Base-by-base conservation (phyloP, 2,113 vertebrate species). In the Gila orcuttii region DNA sequence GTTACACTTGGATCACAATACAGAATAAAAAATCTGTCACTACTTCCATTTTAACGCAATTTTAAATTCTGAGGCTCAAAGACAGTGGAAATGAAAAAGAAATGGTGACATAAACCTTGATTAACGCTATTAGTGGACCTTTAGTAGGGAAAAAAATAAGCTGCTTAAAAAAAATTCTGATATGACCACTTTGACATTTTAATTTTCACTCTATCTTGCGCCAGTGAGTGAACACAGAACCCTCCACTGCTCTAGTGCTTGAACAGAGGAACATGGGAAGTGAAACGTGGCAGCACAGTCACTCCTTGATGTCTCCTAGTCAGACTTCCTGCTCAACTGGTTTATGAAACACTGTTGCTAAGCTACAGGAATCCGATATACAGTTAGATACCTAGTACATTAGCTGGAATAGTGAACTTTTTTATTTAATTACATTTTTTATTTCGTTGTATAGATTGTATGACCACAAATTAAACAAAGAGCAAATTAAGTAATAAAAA, bases 341-440 rank as follows among this genome's bases (percentile, higher is more conserved):
- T 68, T 82, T 9, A 82, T 82, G 25, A 68, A 82, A 69, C 6
- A 68, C 79, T 68, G 42, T 82, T 82, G 79, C 79, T 69, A 82
- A 82, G 62, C 62, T 82, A 68, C 79, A 0, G 62, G 79, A 52
- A 52, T 82, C 62, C 33, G 31, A 52, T 23, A 82, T 64, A 21
- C 6, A 57, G 55, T 28, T 57, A 66, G 60, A 31, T 64, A 17
- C 62, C 2, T 68, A n/a, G 28, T 64, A 80, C 15, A 8, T 64
- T 64, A 81, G 47, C 9, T 47, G 33, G 21, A 42, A 17, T 4
- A 42, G 77, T 42, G 23, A 23, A 62, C 13, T 42, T 39, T 47
- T 17, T 47, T n/a, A n/a, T 17, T 47, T 15, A 13, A 25, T 21
- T 52, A 5, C 3, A 2, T 71, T 7, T 12, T 23, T 25, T n/a